phyloP scores from a whole-genome alignment of 2,113 vertebrate species.

The Monarcha castaneiventris region DNA sequence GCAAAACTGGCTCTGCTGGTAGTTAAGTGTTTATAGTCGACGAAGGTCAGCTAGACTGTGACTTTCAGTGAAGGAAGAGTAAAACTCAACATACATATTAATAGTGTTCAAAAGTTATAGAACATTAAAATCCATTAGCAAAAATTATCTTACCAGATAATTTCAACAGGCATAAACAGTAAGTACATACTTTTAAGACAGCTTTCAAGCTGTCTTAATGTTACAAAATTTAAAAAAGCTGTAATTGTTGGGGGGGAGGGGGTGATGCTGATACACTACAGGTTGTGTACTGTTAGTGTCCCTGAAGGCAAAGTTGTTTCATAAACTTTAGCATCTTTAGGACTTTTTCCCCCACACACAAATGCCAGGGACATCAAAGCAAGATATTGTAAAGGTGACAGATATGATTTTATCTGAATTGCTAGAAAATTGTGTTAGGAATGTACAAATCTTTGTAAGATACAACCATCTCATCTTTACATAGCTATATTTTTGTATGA shows the following conservation, averaged over 20 bases:
- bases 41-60: neutral
- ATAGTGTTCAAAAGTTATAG: neutral
- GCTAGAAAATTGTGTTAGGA: neutral
- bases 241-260: neutral
- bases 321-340: constrained; percentile 10
- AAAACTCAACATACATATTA: neutral
- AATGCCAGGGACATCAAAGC: neutral
- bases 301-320: neutral
- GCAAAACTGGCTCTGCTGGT: neutral
- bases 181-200: neutral
- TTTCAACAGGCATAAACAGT: neutral
- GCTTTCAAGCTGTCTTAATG: neutral
- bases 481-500: neutral
- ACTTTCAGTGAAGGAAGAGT: neutral
- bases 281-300: neutral
- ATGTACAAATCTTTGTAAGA: neutral
- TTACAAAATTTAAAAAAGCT: neutral
- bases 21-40: neutral
- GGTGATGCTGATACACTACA: neutral
- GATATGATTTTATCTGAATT: neutral
- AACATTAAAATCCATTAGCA: constrained; percentile 35
- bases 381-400: neutral
- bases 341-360: neutral
- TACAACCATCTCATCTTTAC: neutral
- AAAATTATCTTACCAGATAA: constrained; percentile 22